These are phyloP conservation scores for Bambusicola thoracicus DNA, from an alignment of 2,113 vertebrate genomes.

Conservation along the genomic window DNA sequence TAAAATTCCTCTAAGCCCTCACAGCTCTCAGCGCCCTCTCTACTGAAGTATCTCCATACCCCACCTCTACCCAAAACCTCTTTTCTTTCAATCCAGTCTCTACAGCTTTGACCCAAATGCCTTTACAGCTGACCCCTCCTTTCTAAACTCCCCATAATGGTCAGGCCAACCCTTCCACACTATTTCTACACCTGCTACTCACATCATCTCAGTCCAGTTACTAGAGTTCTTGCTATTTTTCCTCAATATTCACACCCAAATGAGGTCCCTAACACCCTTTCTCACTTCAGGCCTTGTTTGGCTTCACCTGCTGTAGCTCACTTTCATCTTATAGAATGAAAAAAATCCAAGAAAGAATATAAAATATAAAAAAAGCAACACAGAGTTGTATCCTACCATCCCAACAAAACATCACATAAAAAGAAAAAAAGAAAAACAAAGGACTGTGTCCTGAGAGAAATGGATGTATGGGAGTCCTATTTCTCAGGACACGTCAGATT, in stretches of 20 bases:
- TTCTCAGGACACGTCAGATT: not conserved
- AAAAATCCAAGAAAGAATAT: not conserved
- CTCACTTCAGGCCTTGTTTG: not conserved
- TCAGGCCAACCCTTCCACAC: not conserved
- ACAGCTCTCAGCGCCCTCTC: not conserved
- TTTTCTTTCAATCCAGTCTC: not conserved
- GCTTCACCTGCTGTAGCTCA: not conserved
- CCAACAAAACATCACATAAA: not conserved
- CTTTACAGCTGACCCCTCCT: not conserved
- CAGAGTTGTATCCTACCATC: not conserved
- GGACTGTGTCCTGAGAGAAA: not conserved
- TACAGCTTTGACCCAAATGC: not conserved
- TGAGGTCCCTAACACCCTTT: not conserved
- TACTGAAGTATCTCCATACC: not conserved
- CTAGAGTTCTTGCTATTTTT: not conserved
- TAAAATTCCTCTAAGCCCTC: not conserved
- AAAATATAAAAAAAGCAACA: not conserved
- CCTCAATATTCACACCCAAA: not conserved
- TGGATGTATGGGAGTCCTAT: not conserved
- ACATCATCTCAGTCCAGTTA: not conserved
- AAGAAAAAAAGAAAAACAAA: not conserved
- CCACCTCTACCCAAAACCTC: not conserved
- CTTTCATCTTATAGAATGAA: not conserved
- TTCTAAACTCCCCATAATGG: not conserved
- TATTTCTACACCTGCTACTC: not conserved